A percentile compares a stretch with the other conserved stretches of the same genome.
Evolutionary conservation across 2,888 invertebrate species (phyloP).

Genomic region (Callyntrura sp.): DNA sequence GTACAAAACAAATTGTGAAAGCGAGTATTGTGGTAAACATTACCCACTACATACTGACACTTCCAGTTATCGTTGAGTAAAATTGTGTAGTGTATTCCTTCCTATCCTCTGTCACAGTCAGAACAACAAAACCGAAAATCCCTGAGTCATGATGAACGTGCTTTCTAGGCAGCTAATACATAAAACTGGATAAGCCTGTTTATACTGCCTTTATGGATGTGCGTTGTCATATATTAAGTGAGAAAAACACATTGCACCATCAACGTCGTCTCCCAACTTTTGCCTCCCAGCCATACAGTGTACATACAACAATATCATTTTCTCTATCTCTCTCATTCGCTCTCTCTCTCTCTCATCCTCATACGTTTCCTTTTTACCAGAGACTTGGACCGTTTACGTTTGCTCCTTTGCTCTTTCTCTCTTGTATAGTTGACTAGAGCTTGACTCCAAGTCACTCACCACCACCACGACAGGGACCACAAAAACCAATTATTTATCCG

Average conservation of each 20-base stretch:
- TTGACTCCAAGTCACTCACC: conserved; percentile 70
- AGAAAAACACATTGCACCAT: not conserved
- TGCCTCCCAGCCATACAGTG: conserved; percentile 53
- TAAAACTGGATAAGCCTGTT: not conserved
- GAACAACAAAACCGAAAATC: conserved; percentile 9
- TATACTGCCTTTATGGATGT: too few relatives aligned
- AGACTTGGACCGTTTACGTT: not conserved
- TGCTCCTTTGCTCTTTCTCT: conserved; percentile 26
- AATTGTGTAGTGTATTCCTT: too few relatives aligned
- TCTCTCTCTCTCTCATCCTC: not conserved
- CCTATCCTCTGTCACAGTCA: conserved; percentile 36
- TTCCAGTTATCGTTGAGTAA: not conserved
- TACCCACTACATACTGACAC: too few relatives aligned
- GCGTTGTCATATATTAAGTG: not conserved
- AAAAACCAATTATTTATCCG: conserved; percentile 77
- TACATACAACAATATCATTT: conserved; percentile 47
- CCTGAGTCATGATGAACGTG: conserved; percentile 24
- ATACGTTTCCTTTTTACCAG: conserved; percentile 7
- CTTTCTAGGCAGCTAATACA: not conserved
- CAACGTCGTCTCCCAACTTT: conserved; percentile 28
- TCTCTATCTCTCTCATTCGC: too few relatives aligned
- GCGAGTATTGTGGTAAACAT: too few relatives aligned
- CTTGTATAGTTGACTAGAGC: conserved; percentile 21
- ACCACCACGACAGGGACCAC: conserved; percentile 68
- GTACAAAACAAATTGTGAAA: too few relatives aligned